phyloP scores from a whole-genome alignment of 2,888 invertebrate genomes.

The Lithophane socia region DNA sequence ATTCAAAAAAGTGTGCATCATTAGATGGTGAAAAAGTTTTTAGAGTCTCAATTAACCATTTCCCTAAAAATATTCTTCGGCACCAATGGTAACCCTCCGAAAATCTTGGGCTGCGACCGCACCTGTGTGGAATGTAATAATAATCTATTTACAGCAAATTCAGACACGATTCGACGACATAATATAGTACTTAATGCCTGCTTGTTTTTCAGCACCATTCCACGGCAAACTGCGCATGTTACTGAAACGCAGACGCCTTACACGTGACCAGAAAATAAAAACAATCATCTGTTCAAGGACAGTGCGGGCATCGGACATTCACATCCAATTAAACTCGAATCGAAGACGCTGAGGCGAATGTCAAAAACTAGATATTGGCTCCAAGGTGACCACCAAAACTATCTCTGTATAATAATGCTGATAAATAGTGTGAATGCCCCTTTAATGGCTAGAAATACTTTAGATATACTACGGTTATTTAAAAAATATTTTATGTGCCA shows the following conservation, averaged over 20 bases:
- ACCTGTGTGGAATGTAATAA: background rate
- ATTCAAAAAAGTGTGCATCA: too few relatives aligned
- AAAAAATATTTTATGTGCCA: too few relatives aligned
- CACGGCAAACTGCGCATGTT: slow-evolving; percentile 7
- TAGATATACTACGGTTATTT: background rate
- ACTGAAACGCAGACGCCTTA: slow-evolving; percentile 6
- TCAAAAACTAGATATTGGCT: slow-evolving; percentile 1
- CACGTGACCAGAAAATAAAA: slow-evolving; percentile 30
- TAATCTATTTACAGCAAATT: background rate
- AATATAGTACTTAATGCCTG: background rate
- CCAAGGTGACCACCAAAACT: slow-evolving; percentile 3
- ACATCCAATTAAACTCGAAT: slow-evolving; percentile 31
- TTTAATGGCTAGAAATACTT: background rate
- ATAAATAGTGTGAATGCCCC: background rate
- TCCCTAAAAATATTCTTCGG: too few relatives aligned
- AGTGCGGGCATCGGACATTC: slow-evolving; percentile 25
- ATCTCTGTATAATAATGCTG: background rate
- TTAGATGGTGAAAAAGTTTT: too few relatives aligned
- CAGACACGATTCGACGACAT: background rate
- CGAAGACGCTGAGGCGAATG: background rate
- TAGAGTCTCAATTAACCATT: too few relatives aligned
- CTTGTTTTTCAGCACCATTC: background rate
- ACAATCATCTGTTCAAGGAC: slow-evolving; percentile 23
- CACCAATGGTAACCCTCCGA: too few relatives aligned
- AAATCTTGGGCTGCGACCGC: too few relatives aligned